phyloP scores from a whole-genome alignment of 2,888 invertebrate species.

The Nomada ruficornis region DNA sequence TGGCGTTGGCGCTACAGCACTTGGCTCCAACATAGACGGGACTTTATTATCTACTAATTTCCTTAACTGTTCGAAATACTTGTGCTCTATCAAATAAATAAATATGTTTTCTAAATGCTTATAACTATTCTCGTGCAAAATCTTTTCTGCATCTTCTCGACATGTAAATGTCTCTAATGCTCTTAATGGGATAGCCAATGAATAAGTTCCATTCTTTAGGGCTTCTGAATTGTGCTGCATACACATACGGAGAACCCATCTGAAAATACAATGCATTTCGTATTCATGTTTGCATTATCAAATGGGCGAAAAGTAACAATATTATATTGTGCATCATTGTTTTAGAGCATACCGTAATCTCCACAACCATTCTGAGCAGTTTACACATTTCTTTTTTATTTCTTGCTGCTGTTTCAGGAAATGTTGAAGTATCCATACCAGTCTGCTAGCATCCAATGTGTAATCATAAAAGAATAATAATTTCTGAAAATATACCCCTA shows the following conservation, averaged over 20 bases:
- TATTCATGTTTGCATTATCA: slow-evolving; percentile 1
- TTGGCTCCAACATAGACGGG: slow-evolving; percentile 89
- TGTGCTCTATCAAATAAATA: slow-evolving; percentile 79
- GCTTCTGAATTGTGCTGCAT: slow-evolving; percentile 85
- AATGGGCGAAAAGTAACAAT: neutral
- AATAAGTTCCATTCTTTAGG: slow-evolving; percentile 80
- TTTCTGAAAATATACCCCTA: slow-evolving; percentile 87
- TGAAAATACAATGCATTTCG: slow-evolving; percentile 73
- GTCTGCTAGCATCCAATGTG: slow-evolving; percentile 88
- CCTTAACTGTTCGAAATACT: slow-evolving; percentile 90
- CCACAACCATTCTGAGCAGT: slow-evolving; percentile 84
- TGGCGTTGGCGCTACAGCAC: slow-evolving; percentile 89
- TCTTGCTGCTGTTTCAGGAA: slow-evolving; percentile 83
- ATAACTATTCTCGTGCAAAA: slow-evolving; percentile 73
- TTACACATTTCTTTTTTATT: slow-evolving; percentile 79
- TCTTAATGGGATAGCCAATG: slow-evolving; percentile 90
- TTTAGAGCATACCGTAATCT: slow-evolving; percentile 77
- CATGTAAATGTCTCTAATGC: slow-evolving; percentile 91
- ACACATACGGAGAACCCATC: slow-evolving; percentile 86
- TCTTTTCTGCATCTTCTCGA: slow-evolving; percentile 82
- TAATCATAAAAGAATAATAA: slow-evolving; percentile 92
- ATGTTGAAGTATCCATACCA: slow-evolving; percentile 85
- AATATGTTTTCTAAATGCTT: slow-evolving; percentile 81
- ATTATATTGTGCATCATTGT: neutral
- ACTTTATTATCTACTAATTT: slow-evolving; percentile 89